Evolutionary conservation across 2,113 vertebrate species (phyloP).

Genomic region (Bujurquina vittata): DNA sequence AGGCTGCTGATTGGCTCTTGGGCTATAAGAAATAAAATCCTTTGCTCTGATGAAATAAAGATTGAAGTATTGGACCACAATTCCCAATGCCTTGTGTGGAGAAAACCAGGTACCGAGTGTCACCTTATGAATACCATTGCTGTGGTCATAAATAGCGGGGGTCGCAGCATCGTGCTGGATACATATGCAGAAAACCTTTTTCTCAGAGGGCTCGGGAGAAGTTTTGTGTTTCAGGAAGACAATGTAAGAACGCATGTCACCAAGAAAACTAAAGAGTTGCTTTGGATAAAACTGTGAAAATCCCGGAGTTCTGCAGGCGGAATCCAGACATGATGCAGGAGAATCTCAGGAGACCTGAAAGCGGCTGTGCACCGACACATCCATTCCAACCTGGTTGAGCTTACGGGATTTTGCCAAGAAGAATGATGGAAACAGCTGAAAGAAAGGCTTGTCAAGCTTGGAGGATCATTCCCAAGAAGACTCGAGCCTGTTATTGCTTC

Average conservation of each 20-base stretch:
- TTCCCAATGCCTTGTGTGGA: not conserved
- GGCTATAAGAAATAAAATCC: constrained; percentile 7
- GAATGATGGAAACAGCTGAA: not conserved
- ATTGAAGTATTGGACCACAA: not conserved
- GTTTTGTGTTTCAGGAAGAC: not conserved
- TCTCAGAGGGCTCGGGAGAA: not conserved
- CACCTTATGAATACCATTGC: not conserved
- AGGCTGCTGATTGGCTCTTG: not conserved
- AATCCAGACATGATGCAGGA: not conserved
- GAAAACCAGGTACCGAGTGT: not conserved
- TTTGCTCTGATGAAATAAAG: not conserved
- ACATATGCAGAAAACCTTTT: not conserved
- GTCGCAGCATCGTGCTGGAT: not conserved
- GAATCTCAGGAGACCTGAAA: not conserved
- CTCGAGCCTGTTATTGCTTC: not conserved
- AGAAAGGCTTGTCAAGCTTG: not conserved
- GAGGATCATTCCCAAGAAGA: not conserved
- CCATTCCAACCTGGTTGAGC: not conserved
- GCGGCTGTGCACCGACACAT: not conserved
- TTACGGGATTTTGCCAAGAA: constrained; percentile 1
- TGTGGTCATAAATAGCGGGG: not conserved
- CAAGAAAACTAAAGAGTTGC: not conserved
- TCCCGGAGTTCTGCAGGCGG: not conserved
- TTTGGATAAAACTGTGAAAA: not conserved
- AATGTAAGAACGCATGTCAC: not conserved